Evolutionary conservation across 1,140 invertebrate species (phyloP).

Genomic region (Drosophila chauvacae): DNA sequence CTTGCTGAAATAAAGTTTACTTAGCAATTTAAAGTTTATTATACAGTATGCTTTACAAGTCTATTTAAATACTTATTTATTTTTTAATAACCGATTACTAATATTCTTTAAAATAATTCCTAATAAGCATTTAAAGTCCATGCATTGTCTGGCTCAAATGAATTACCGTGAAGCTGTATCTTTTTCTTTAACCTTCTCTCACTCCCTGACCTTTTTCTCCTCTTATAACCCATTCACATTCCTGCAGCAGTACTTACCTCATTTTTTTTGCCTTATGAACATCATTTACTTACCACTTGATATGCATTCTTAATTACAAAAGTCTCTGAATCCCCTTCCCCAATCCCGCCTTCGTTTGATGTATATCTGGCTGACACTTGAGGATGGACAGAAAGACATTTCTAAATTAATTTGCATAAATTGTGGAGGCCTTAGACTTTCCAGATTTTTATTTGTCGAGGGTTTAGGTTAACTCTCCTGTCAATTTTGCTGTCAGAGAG

Average conservation of each 20-base stretch:
- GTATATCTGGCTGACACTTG: conserved; percentile 65
- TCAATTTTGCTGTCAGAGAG: conserved; percentile 62
- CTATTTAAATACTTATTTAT: background rate
- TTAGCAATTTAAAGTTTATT: background rate
- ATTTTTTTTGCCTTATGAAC: conserved; percentile 29
- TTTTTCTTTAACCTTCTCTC: background rate
- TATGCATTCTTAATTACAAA: conserved; percentile 64
- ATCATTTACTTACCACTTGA: conserved; percentile 70
- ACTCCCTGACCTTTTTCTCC: background rate
- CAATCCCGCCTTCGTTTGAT: conserved; percentile 41
- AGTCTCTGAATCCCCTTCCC: conserved; percentile 20
- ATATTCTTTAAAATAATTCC: background rate
- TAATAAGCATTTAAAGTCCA: background rate
- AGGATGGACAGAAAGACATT: conserved; percentile 77
- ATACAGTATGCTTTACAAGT: fast-evolving
- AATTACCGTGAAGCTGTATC: background rate
- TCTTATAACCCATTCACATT: conserved; percentile 18
- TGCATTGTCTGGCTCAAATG: background rate
- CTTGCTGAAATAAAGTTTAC: background rate
- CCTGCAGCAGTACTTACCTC: conserved; percentile 29
- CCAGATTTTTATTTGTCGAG: conserved; percentile 51
- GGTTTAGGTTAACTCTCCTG: conserved; percentile 54
- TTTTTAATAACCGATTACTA: background rate
- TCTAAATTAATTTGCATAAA: conserved; percentile 75
- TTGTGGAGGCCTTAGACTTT: conserved; percentile 51